These are phyloP conservation scores for Amphipoea lucens DNA, from an alignment of 2,888 invertebrate species.

Conservation along the genomic window DNA sequence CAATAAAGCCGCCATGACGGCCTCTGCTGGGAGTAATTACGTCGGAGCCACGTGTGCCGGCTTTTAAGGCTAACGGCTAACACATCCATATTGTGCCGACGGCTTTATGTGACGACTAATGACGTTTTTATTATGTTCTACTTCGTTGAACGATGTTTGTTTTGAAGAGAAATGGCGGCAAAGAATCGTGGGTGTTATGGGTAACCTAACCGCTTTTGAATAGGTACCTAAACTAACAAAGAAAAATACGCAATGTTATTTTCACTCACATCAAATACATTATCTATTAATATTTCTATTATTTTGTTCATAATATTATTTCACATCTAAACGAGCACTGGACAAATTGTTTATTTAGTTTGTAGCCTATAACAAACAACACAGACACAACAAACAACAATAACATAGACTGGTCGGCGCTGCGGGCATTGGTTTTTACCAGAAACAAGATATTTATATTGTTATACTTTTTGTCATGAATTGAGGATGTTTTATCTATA, in stretches of 20 bases:
- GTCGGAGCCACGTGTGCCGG: conserved; percentile 46
- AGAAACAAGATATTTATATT: conserved; percentile 22
- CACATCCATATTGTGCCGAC: conserved; percentile 17
- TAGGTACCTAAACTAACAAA: not conserved
- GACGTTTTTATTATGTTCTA: conserved; percentile 31
- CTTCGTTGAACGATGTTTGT: conserved; percentile 27
- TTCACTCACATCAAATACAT: no score
- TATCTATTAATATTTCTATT: not conserved
- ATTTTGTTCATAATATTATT: conserved; percentile 7
- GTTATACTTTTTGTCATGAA: not conserved
- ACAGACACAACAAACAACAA: no score
- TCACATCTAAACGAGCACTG: not conserved
- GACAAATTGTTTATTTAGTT: conserved; percentile 22
- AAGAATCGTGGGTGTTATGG: not conserved
- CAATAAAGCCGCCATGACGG: conserved; percentile 22
- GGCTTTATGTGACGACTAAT: conserved; percentile 34
- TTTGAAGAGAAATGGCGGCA: conserved; percentile 16
- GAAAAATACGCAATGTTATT: no score
- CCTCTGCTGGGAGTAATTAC: conserved; percentile 53
- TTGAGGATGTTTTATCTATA: not conserved
- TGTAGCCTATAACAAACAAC: not conserved
- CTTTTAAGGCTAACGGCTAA: conserved; percentile 56
- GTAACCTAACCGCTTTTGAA: not conserved
- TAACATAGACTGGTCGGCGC: not conserved
- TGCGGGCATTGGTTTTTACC: not conserved